Percentiles rank a stretch among this genome's conserved stretches.
phyloP scores from a whole-genome alignment of 2,888 invertebrate genomes.

The Phania funesta region DNA sequence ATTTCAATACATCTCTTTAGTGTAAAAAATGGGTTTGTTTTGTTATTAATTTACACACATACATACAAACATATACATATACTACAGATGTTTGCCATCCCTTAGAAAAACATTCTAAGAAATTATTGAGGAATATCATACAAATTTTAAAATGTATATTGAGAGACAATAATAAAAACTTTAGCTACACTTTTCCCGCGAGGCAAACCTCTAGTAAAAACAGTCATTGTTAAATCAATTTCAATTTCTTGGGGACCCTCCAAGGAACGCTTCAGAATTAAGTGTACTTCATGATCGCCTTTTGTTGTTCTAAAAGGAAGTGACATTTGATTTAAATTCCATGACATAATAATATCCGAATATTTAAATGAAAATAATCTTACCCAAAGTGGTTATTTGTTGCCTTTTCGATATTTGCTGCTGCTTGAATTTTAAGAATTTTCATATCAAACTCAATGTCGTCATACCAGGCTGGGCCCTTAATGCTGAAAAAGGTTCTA shows the following conservation, averaged over 20 bases:
- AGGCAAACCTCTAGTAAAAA: slow-evolving; percentile 87
- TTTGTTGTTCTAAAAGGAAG: slow-evolving; percentile 82
- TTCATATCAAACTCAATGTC: slow-evolving; percentile 89
- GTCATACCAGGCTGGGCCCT: slow-evolving; percentile 87
- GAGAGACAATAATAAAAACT: slow-evolving; percentile 91
- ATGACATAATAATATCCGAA: too few species aligned
- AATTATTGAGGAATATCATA: too few species aligned
- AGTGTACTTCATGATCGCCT: slow-evolving; percentile 85
- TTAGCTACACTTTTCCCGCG: slow-evolving; percentile 92
- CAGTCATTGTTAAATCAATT: slow-evolving; percentile 91
- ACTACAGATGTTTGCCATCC: too few species aligned
- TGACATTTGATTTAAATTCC: too few species aligned
- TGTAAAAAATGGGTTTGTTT: too few species aligned
- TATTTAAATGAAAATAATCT: slow-evolving; percentile 69
- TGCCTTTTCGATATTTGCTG: slow-evolving; percentile 83
- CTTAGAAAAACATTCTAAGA: too few species aligned
- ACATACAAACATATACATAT: too few species aligned
- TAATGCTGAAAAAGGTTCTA: slow-evolving; percentile 91
- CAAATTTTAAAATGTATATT: slow-evolving; percentile 86
- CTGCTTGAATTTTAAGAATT: slow-evolving; percentile 85
- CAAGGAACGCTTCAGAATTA: slow-evolving; percentile 87
- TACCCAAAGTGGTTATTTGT: slow-evolving; percentile 83
- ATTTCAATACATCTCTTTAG: too few species aligned
- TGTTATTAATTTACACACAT: too few species aligned
- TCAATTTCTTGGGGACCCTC: slow-evolving; percentile 95